Conservation (phyloP, 2,797 vertebrate genomes). For the Xyrichtys novacula region DNA sequence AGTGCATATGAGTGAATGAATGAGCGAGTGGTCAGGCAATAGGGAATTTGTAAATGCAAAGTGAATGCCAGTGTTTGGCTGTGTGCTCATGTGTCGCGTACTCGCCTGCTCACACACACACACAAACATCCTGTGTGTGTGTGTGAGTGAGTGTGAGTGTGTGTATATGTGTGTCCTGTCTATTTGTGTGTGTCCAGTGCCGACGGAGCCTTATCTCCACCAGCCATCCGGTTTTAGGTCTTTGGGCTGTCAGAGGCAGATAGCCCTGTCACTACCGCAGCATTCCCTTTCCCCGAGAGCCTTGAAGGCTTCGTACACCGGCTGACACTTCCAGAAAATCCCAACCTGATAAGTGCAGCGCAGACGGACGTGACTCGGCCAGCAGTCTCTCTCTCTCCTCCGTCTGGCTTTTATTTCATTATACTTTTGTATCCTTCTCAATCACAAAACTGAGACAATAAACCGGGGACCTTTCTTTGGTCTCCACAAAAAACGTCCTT, state of each 20-base stretch:
- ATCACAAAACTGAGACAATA: slow-evolving; percentile 47
- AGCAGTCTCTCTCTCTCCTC: slow-evolving; percentile 51
- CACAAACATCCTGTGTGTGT: background rate
- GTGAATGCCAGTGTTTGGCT: slow-evolving; percentile 73
- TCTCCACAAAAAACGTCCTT: slow-evolving; percentile 14
- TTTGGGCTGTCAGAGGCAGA: slow-evolving; percentile 81
- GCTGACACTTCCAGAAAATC: slow-evolving; percentile 80
- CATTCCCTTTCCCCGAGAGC: slow-evolving; percentile 71
- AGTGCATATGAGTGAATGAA: slow-evolving; percentile 68
- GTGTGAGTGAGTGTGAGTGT: slow-evolving; percentile 13
- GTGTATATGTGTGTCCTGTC: slow-evolving; percentile 40
- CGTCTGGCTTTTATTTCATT: slow-evolving; percentile 73
- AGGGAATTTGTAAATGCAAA: slow-evolving; percentile 80
- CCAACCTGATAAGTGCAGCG: slow-evolving; percentile 78
- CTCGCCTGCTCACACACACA: background rate
- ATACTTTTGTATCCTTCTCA: slow-evolving; percentile 54
- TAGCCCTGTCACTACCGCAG: slow-evolving; percentile 79
- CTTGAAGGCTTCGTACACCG: slow-evolving; percentile 77
- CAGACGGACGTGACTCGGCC: slow-evolving; percentile 66
- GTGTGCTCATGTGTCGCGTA: slow-evolving; percentile 39
- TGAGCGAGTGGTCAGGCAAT: slow-evolving; percentile 74
- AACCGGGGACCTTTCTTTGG: slow-evolving; percentile 39
- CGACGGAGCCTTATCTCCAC: slow-evolving; percentile 74
- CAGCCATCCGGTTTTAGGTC: slow-evolving; percentile 82
- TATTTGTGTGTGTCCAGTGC: slow-evolving; percentile 67